Base-by-base conservation (phyloP, 2,113 vertebrate genomes). In the Halcyon senegalensis region DNA sequence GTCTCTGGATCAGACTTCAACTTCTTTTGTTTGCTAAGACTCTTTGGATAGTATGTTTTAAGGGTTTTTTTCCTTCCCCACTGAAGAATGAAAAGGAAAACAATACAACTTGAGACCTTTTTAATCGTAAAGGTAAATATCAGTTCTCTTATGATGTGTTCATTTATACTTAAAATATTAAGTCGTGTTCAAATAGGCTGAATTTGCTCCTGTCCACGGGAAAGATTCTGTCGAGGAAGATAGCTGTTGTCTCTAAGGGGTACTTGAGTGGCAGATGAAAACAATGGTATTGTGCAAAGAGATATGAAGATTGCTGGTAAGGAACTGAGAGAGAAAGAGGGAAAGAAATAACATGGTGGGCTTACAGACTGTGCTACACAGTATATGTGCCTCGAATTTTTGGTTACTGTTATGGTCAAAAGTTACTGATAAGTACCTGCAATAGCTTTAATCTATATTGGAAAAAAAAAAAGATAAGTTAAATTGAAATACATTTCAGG, bases 111-210 rank as follows among this genome's bases (percentile, higher is more conserved):
- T 67, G 43, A 21, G 35, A 7, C 75, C 90, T 74, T 7, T 7
- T 82, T 82, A 88, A 70, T 15, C 9, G 30, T 50, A n/a, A 70
- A 37, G n/a, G 13, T 78, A 28, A 69, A 69, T 83, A 30, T 5
- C 13, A 67, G 3, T 25, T 90, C 7, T 59, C 16, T 43, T 62
- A 11, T 7, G 8, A 55, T 64, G 15, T 66, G 37, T 70, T 82
- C 4, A 6, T 72, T 27, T 23, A 13, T 39, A 53, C 11, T 51
- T 56, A n/a, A 1, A 30, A 8, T n/a, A 17, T 28, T 39, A 20
- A 46, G 16, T 7, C 10, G 1, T 81, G 30, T 83, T 93, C 1
- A 1, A 24, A 12, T 70, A 27, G 0, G 0, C 28, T 86, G 41
- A 78, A 86, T 68, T 28, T 63, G 16, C 4, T 77, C 3, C 39